A percentile compares a stretch with the other conserved stretches of the same genome.
Evolutionary conservation across 2,888 invertebrate species (phyloP).

Genomic region (Aelia acuminata): DNA sequence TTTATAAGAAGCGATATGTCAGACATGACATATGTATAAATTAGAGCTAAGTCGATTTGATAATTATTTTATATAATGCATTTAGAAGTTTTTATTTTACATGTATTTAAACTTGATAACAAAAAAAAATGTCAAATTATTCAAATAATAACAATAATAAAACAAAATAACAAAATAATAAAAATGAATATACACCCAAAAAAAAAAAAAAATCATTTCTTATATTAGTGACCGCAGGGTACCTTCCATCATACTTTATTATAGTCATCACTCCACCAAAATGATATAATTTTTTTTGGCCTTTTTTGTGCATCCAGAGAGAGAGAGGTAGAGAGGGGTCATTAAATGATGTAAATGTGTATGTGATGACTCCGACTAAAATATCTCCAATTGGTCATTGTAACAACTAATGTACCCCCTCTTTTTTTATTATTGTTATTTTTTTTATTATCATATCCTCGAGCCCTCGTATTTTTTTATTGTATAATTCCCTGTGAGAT

Average conservation of each 20-base stretch:
- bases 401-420: slow-evolving; percentile 39
- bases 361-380: slow-evolving; percentile 56
- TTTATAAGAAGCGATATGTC: too few species aligned
- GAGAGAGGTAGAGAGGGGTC: background rate
- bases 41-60: too few species aligned
- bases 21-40: too few species aligned
- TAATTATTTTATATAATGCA: too few species aligned
- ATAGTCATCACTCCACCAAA: slow-evolving; percentile 56
- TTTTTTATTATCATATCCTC: slow-evolving; percentile 43
- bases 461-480: slow-evolving; percentile 22
- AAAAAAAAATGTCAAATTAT: too few species aligned
- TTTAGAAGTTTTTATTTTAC: too few species aligned
- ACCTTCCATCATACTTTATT: slow-evolving; percentile 45
- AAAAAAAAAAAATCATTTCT: slow-evolving; percentile 13
- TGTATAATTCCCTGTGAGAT: slow-evolving; percentile 47
- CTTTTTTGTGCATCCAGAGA: slow-evolving; percentile 22
- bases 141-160: too few species aligned
- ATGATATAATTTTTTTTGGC: slow-evolving; percentile 54
- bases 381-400: slow-evolving; percentile 52
- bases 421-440: too few species aligned
- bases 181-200: slow-evolving; percentile 1
- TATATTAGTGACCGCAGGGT: slow-evolving; percentile 3
- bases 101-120: too few species aligned
- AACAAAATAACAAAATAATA: too few species aligned
- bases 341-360: slow-evolving; percentile 55